A percentile compares a stretch with the other conserved stretches of the same genome.
These are phyloP conservation scores for Anolis sagrei DNA, from an alignment of 2,113 vertebrate species.

Conservation along the genomic window DNA sequence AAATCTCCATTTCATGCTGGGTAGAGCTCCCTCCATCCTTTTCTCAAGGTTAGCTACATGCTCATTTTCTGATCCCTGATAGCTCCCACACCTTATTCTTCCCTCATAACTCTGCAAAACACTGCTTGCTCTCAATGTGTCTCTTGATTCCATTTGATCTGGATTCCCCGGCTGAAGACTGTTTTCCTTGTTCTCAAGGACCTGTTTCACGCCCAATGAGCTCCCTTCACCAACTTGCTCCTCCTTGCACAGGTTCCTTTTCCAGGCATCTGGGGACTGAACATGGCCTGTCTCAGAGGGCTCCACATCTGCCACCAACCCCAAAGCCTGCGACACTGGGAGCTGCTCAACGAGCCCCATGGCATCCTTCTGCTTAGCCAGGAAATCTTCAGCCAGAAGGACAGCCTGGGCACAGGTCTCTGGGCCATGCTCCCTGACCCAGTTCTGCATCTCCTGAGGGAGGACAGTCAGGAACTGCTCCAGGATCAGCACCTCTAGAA, in stretches of 20 bases:
- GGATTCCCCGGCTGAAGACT: neutral
- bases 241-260: neutral
- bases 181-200: neutral
- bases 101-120: neutral
- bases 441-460: neutral
- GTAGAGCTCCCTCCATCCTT: neutral
- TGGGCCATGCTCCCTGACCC: neutral
- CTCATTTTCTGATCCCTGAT: neutral
- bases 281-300: neutral
- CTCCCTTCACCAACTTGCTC: neutral
- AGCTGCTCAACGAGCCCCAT: neutral
- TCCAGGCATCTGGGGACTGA: neutral
- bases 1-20: neutral
- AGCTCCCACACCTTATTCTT: neutral
- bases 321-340: neutral
- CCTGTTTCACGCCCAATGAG: neutral
- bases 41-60: neutral
- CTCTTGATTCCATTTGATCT: neutral
- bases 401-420: neutral
- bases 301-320: neutral
- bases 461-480: conserved; percentile 4
- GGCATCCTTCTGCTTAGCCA: neutral
- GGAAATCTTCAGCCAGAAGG: neutral
- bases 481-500: neutral
- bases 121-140: neutral